Conservation (phyloP, 2,797 vertebrate genomes). For the Hozukius guyotensis region DNA sequence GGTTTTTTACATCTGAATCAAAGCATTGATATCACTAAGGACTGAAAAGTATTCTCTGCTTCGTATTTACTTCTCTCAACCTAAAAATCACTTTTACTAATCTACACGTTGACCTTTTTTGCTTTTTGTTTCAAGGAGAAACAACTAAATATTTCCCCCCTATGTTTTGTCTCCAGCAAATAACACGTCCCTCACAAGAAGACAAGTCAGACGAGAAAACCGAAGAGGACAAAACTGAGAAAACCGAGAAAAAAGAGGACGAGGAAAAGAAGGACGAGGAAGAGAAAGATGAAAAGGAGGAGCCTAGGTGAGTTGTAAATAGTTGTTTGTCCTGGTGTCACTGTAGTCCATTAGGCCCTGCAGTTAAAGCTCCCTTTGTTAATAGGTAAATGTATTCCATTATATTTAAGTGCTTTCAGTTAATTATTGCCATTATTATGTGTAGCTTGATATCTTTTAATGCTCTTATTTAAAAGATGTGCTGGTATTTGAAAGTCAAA, state of each 20-base stretch:
- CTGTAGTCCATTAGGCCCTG: neutral
- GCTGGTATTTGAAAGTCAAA: neutral
- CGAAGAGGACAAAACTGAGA: conserved; percentile 96
- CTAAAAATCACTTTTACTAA: neutral
- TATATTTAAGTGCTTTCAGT: conserved; percentile 2
- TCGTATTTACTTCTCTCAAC: neutral
- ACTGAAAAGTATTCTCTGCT: neutral
- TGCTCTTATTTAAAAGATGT: neutral
- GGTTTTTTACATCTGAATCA: neutral
- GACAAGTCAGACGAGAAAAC: conserved; percentile 96
- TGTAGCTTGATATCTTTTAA: neutral
- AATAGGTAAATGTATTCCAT: neutral
- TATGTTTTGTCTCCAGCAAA: conserved; percentile 86
- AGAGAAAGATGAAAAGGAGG: conserved; percentile 99
- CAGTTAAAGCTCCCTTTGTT: neutral
- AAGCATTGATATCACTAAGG: neutral
- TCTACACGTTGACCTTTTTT: neutral
- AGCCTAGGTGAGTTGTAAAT: conserved; percentile 88
- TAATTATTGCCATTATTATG: neutral
- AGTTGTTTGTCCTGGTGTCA: conserved; percentile 15
- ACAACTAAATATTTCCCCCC: neutral
- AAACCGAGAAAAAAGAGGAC: conserved; percentile 97
- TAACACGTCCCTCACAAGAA: conserved; percentile 96
- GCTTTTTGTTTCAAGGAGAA: conserved; percentile 1
- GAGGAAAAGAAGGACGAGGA: conserved; percentile 98